Evolutionary conservation across 1,140 invertebrate species (phyloP), one percentile per base, ranked within the genome.

Genomic region (Nebria ingens): DNA sequence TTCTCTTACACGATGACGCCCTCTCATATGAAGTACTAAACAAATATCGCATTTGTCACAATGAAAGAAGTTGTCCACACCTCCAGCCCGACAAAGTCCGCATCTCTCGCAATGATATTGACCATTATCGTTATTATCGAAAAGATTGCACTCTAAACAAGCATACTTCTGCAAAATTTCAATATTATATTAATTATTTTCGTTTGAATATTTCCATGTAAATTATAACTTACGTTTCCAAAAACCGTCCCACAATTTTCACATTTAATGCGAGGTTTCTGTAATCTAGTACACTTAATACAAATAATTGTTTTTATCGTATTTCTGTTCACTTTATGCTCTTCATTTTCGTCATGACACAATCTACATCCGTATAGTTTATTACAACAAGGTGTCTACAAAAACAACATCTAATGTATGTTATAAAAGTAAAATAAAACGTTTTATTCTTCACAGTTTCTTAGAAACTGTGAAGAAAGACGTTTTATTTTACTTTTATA

Each of bases 41-140:
- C 25, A 34, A 6, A 34, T 34, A 34, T 34, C n/a, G 25, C 25
- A 34, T n/a, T n/a, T 6, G n/a, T 34, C 25, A 34, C 25, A 34
- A 34, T 34, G 25, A 34, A 34, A 34, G n/a, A 9, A 34, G n/a
- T 34, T 34, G 6, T 34, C 6, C 19, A 81, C 71, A 0, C 87
- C 87, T 2, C 87, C 88, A 55, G 91, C 80, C 42, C 88, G 80
- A 64, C 88, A 91, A 57, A 91, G 85, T 1, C 87, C 87, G 72
- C 88, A 91, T 1, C 81, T 82, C 56, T 87, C 81, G 63, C 89
- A 91, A 64, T 91, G 89, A 71, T 87, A 91, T 69, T 91, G 87
- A 61, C 81, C 75, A 65, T 86, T 89, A 61, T 89, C 86, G 50
- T 85, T 81, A 65, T 91, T 86, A 65, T 91, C 88, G 68, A 86